phyloP scores from a whole-genome alignment of 2,113 vertebrate genomes.

The Loxodonta africana region DNA sequence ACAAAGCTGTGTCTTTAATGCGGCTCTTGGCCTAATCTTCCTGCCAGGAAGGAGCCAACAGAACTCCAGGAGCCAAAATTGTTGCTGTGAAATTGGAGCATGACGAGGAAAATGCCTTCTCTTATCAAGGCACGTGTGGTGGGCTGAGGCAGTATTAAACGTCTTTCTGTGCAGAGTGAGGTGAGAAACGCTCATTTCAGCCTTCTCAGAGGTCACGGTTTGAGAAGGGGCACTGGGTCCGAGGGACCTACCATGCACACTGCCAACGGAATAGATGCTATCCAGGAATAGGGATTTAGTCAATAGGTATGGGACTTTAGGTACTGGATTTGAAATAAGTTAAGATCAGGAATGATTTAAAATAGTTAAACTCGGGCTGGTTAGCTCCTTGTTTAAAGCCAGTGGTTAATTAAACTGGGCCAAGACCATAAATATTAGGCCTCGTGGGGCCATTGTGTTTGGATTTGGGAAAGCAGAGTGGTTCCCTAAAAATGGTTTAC shows the following conservation, averaged over 20 bases:
- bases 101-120: neutral
- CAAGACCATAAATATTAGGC: neutral
- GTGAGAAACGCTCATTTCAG: neutral
- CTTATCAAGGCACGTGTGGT: neutral
- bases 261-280: neutral
- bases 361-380: neutral
- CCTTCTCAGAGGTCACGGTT: neutral
- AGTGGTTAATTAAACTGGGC: neutral
- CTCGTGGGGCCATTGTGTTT: neutral
- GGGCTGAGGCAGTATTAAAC: neutral
- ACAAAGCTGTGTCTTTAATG: neutral
- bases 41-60: neutral
- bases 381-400: neutral
- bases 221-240: neutral
- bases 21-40: neutral
- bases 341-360: neutral
- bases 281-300: neutral
- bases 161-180: neutral
- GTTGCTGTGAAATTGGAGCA: conserved; percentile 53
- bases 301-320: neutral
- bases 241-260: accelerated
- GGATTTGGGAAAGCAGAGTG: neutral
- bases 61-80: neutral
- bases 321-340: neutral
- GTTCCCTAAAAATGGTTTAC: neutral